Conservation (phyloP, 2,113 vertebrate species). For the Eidolon helvum region DNA sequence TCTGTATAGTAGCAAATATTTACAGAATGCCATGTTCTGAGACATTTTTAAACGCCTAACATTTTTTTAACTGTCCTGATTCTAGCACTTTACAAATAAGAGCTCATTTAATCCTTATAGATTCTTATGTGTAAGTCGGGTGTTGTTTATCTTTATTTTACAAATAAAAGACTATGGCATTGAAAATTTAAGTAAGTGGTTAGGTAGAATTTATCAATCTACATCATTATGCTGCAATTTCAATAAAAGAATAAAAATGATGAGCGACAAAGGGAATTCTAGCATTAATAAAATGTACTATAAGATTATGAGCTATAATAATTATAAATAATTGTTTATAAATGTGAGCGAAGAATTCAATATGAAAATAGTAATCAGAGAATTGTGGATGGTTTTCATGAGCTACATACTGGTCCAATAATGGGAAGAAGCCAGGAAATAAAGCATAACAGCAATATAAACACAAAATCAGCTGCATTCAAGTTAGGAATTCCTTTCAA, state of each 20-base stretch:
- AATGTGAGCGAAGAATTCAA: not conserved
- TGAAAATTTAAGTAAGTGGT: not conserved
- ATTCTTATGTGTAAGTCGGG: not conserved
- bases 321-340: not conserved
- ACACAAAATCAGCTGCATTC: not conserved
- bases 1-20: not conserved
- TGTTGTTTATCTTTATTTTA: not conserved
- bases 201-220: not conserved
- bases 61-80: not conserved
- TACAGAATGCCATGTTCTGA: not conserved
- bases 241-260: not conserved
- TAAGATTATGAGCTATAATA: not conserved
- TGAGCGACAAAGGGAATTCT: not conserved
- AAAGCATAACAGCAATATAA: not conserved
- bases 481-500: not conserved
- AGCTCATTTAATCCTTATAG: not conserved
- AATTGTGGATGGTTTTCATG: not conserved
- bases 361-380: slow-evolving; percentile 4
- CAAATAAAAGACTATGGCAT: not conserved
- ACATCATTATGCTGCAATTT: not conserved
- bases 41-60: not conserved
- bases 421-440: not conserved
- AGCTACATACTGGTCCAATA: not conserved
- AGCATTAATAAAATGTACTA: not conserved
- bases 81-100: not conserved